These are phyloP conservation scores for Flexamia atlantica DNA, from an alignment of 2,888 invertebrate genomes.

Conservation along the genomic window DNA sequence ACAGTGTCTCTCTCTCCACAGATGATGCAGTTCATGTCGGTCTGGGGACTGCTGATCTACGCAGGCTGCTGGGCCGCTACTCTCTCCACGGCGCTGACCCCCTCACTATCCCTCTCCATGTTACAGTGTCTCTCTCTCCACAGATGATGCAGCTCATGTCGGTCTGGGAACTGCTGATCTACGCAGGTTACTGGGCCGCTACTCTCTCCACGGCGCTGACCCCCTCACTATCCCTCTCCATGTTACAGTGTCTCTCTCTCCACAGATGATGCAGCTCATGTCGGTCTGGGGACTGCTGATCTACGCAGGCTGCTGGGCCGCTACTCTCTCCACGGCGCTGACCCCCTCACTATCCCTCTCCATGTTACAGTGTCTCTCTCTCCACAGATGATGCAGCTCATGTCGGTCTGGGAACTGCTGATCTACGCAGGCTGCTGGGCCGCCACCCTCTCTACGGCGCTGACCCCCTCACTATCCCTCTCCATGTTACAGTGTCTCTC, in stretches of 20 bases:
- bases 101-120: constrained; percentile 83
- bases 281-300: constrained; percentile 93
- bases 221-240: constrained; percentile 85
- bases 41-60: constrained; percentile 94
- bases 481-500: too few relatives aligned
- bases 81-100: constrained; percentile 96
- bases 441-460: constrained; percentile 96
- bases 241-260: too few relatives aligned
- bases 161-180: constrained; percentile 93
- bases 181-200: constrained; percentile 98
- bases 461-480: constrained; percentile 96
- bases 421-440: constrained; percentile 98
- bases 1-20: too few relatives aligned
- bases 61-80: constrained; percentile 99
- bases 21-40: constrained; percentile 88
- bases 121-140: too few relatives aligned
- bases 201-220: constrained; percentile 97
- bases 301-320: constrained; percentile 97
- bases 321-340: constrained; percentile 96
- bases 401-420: constrained; percentile 92
- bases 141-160: constrained; percentile 80
- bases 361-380: too few relatives aligned
- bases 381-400: constrained; percentile 74
- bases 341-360: constrained; percentile 91
- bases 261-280: constrained; percentile 90